Percentiles rank a stretch among this genome's conserved stretches.
Conservation (phyloP, 2,888 invertebrate species). For the Netelia melanura region DNA sequence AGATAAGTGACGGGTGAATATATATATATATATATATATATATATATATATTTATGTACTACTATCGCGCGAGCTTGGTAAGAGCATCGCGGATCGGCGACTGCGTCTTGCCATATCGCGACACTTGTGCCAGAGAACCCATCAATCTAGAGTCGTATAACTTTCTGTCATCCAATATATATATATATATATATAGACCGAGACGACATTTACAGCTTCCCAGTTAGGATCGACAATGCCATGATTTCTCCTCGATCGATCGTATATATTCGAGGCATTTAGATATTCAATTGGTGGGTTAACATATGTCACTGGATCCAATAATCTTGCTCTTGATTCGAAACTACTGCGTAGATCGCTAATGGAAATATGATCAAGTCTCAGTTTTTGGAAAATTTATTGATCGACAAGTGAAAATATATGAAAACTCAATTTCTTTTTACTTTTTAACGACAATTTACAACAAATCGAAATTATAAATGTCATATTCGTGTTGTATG, state of each 20-base stretch:
- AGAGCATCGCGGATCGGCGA: conserved; percentile 77
- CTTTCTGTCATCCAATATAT: not conserved
- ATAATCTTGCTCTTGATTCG: no score
- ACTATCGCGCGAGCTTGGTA: conserved; percentile 78
- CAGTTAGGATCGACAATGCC: not conserved
- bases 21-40: conserved; percentile 61
- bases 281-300: no score
- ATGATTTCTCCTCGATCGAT: not conserved
- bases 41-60: conserved; percentile 23
- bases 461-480: no score
- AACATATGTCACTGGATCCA: no score
- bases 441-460: no score
- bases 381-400: no score
- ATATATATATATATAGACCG: not conserved
- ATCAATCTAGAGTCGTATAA: conserved; percentile 35
- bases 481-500: no score
- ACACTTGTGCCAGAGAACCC: conserved; percentile 45
- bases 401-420: no score
- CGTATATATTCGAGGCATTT: not conserved
- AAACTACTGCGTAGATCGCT: no score
- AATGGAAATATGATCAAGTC: no score
- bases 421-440: no score
- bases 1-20: conserved; percentile 76
- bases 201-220: not conserved
- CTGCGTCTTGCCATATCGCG: conserved; percentile 49